These are phyloP conservation scores for Chrysina gloriosa DNA, from an alignment of 2,888 invertebrate species.

Conservation along the genomic window DNA sequence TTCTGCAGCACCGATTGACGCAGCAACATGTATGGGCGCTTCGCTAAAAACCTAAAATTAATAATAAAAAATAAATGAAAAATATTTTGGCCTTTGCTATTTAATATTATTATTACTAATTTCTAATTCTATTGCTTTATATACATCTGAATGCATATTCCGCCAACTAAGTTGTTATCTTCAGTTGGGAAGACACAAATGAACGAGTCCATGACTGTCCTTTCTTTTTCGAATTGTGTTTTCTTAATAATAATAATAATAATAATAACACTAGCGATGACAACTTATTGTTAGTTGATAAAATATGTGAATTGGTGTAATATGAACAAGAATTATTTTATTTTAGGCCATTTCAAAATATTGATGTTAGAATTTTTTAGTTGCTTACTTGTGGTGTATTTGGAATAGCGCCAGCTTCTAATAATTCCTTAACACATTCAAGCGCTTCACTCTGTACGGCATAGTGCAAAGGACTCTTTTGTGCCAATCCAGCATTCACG, in stretches of 20 bases:
- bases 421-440: slow-evolving; percentile 78
- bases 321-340: too few relatives aligned
- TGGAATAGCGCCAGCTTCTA: slow-evolving; percentile 83
- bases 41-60: slow-evolving; percentile 79
- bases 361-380: not conserved
- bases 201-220: too few relatives aligned
- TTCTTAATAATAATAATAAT: not conserved
- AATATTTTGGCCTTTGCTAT: too few relatives aligned
- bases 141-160: too few relatives aligned
- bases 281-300: too few relatives aligned
- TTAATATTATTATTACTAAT: too few relatives aligned
- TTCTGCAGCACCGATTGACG: slow-evolving; percentile 76
- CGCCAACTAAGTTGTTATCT: too few relatives aligned
- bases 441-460: slow-evolving; percentile 82
- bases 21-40: slow-evolving; percentile 86
- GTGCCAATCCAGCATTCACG: slow-evolving; percentile 76
- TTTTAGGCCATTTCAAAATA: too few relatives aligned
- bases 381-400: slow-evolving; percentile 80
- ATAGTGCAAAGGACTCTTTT: slow-evolving; percentile 83
- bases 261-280: too few relatives aligned
- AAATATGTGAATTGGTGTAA: too few relatives aligned
- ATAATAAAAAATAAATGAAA: slow-evolving; percentile 27
- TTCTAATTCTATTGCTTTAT: too few relatives aligned
- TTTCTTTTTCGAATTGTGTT: not conserved
- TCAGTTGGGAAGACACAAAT: too few relatives aligned